Evolutionary conservation across 2,797 vertebrate genomes (phyloP), one percentile per base, ranked within the genome.

Genomic region (Octomys mimax): DNA sequence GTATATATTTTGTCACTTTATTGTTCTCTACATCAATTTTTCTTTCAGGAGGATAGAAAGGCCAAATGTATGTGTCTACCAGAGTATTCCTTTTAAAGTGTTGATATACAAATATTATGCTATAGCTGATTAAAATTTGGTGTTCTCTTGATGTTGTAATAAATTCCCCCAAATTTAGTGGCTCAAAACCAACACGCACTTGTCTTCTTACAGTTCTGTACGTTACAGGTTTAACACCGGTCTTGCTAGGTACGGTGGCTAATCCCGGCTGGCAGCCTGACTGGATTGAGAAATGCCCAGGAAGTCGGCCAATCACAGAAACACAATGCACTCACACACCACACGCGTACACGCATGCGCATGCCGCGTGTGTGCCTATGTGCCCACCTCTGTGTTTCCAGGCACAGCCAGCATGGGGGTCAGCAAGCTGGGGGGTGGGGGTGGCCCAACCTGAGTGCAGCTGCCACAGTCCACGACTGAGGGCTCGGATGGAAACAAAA

Each of bases 31-130:
- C 3, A 42, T n/a, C 3, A n/a, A 1, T 68, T 84, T 94, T 64
- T 95, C 64, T 91, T 79, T 62, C 31, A 77, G 24, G 11, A 89
- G 8, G 21, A 83, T 91, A 87, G 33, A 39, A 61, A 80, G 64
- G 11, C 19, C 22, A 46, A 66, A 33, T 79, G 77, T 28, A 59
- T 28, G 2, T 77, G 18, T 33, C n/a, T 59, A 68, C 52, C 71
- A 79, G 91, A 79, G 86, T n/a, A 39, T 84, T 54, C 42, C 22
- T 87, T 91, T 86, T 7, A 57, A 90, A 91, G 68, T 46, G 6
- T 42, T 82, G 46, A n/a, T 59, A 49, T 46, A 86, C 21, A 71
- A 22, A 88, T 36, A 22, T 7, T 31, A 57, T 19, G 14, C 36
- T 75, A 66, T 93, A 70, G 31, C 54, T 82, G 46, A 16, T 14